Evolutionary conservation across 2,888 invertebrate genomes (phyloP), one percentile per base, ranked within the genome.

Genomic region (Campaea margaritaria): DNA sequence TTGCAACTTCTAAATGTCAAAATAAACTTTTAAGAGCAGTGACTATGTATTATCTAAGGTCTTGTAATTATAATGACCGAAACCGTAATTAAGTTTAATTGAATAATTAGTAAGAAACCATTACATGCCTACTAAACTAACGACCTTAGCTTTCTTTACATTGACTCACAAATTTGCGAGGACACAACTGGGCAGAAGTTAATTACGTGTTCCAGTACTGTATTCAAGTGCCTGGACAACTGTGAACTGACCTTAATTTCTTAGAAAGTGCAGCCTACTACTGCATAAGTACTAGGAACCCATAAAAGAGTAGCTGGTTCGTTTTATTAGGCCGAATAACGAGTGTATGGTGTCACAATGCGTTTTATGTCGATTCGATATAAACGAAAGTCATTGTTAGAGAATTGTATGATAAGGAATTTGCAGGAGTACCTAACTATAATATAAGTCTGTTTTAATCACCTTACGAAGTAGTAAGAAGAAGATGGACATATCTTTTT

Each of bases 281-380:
- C 41, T 63, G 60, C 55, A 52, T 50, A 52, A 53, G 61, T 64
- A 64, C 61, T 41, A 62, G 56, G 64, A 62, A 64, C 52, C 27
- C 58, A 64, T 61, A 61, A 64, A 58, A 34, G 16, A 46, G 56
- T 12, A 56, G 51, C 49, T 14, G 45, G 41, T 49, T 49, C 13
- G 28, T 53, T 47, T 61, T 59, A 57, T 47, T 43, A 57, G 31
- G 44, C 53, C 34, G 43, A 41, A 53, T 55, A 50, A 50, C 39
- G 39, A 14, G 49, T 54, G 49, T 59, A 27, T 59, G 41, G 59
- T 55, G 55, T 34, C 54, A 56, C 51, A 43, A 52, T 61, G 43
- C 34, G 55, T 44, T 46, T 61, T 54, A 54, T 50, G 50, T 15
- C 41, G 42, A 39, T 36, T 50, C 28, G 44, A 50, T 46, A 46